These are phyloP conservation scores for Drosophila ironensis DNA, from an alignment of 1,140 invertebrate genomes.

Conservation along the genomic window DNA sequence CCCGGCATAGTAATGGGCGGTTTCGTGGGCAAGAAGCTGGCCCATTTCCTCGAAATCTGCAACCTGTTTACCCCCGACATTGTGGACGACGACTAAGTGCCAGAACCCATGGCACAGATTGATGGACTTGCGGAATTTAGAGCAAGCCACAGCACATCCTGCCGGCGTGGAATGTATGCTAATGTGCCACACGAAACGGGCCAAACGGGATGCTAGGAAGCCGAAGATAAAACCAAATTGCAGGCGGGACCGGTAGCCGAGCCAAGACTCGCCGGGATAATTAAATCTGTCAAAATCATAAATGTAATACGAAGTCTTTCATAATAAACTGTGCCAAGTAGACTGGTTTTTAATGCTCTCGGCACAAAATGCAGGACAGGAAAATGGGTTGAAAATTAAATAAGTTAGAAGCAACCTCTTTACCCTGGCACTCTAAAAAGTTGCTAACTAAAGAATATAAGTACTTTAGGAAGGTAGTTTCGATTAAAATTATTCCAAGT, in stretches of 20 bases:
- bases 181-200: conserved; percentile 21
- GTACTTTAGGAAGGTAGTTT: no score
- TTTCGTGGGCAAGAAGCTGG: conserved; percentile 27
- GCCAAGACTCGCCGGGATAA: neutral
- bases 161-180: conserved; percentile 35
- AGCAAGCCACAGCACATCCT: conserved; percentile 21
- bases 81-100: conserved; percentile 32
- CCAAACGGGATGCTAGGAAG: conserved; percentile 16
- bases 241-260: conserved; percentile 9
- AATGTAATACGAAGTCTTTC: neutral
- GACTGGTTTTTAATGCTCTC: neutral
- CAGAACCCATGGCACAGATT: conserved; percentile 7
- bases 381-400: neutral
- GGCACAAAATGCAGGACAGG: no score
- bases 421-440: no score
- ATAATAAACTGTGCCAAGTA: neutral
- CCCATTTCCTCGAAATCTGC: conserved; percentile 38
- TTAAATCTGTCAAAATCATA: conserved; percentile 1
- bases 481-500: no score
- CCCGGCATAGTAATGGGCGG: conserved; percentile 41
- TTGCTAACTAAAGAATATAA: no score
- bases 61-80: conserved; percentile 37
- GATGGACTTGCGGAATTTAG: conserved; percentile 10
- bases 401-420: no score
- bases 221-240: neutral